Conservation (phyloP, 2,797 vertebrate genomes). For the Scarus forsteni region DNA sequence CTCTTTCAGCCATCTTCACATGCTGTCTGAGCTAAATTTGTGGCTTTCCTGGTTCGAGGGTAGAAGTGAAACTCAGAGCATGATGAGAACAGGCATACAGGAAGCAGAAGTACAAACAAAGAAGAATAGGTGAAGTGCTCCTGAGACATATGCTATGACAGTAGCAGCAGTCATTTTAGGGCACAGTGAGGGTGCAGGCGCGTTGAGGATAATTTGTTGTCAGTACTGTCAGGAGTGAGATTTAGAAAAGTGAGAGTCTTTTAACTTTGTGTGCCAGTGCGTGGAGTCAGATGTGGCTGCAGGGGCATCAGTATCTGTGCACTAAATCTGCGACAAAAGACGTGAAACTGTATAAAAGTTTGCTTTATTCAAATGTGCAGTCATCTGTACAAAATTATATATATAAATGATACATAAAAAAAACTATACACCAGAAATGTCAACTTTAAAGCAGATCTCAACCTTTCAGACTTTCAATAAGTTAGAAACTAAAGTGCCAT, state of each 20-base stretch:
- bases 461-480: constrained; percentile 25
- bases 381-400: constrained; percentile 64
- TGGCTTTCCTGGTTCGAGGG: constrained; percentile 70
- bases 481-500: constrained; percentile 40
- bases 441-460: constrained; percentile 39
- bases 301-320: constrained; percentile 2
- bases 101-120: constrained; percentile 46
- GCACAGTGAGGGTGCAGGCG: constrained; percentile 14
- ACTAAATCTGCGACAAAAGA: constrained; percentile 11
- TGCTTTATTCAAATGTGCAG: constrained; percentile 70
- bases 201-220: constrained; percentile 27
- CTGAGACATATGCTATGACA: constrained; percentile 35
- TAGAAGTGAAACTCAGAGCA: constrained; percentile 67
- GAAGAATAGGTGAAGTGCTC: constrained; percentile 27
- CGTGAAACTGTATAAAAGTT: constrained; percentile 11
- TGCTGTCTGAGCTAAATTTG: constrained; percentile 51
- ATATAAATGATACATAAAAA: constrained; percentile 57
- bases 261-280: constrained; percentile 12
- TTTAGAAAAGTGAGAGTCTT: constrained; percentile 16
- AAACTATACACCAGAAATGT: constrained; percentile 66
- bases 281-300: constrained; percentile 10
- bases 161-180: constrained; percentile 28
- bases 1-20: constrained; percentile 42
- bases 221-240: constrained; percentile 29
- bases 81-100: constrained; percentile 54